Percentiles rank a stretch among this genome's conserved stretches.
phyloP scores from a whole-genome alignment of 2,888 invertebrate genomes.

The Hanleya hanleyi region DNA sequence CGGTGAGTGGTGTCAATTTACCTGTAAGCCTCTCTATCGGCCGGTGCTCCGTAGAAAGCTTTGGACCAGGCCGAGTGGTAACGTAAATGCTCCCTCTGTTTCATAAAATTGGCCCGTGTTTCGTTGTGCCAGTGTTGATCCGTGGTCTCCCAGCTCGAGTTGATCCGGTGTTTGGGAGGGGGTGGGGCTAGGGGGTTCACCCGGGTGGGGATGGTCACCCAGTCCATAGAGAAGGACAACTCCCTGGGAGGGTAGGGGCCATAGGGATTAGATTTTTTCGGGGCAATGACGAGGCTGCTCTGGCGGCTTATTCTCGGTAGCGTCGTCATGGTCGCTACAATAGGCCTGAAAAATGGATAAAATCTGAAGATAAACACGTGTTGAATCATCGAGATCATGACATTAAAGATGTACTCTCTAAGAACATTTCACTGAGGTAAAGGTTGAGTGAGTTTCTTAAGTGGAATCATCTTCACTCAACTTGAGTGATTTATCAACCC shows the following conservation, averaged over 20 bases:
- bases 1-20: no score
- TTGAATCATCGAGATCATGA: no score
- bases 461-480: no score
- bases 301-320: slow-evolving; percentile 57
- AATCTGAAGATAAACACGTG: no score
- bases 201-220: slow-evolving; percentile 51
- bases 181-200: slow-evolving; percentile 67
- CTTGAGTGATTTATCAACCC: no score
- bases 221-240: slow-evolving; percentile 57
- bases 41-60: slow-evolving; percentile 68
- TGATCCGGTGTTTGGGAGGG: slow-evolving; percentile 61
- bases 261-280: slow-evolving; percentile 36
- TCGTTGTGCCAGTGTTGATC: slow-evolving; percentile 70
- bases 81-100: slow-evolving; percentile 66
- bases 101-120: slow-evolving; percentile 63
- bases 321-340: slow-evolving; percentile 41
- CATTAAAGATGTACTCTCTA: no score
- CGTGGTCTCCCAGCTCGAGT: slow-evolving; percentile 65
- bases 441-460: no score
- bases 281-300: slow-evolving; percentile 45
- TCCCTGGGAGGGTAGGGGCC: slow-evolving; percentile 62
- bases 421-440: no score
- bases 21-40: slow-evolving; percentile 70
- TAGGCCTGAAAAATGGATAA: no score
- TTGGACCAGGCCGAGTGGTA: slow-evolving; percentile 71